Evolutionary conservation across 2,113 vertebrate genomes (phyloP).

Genomic region (Pteronura brasiliensis): DNA sequence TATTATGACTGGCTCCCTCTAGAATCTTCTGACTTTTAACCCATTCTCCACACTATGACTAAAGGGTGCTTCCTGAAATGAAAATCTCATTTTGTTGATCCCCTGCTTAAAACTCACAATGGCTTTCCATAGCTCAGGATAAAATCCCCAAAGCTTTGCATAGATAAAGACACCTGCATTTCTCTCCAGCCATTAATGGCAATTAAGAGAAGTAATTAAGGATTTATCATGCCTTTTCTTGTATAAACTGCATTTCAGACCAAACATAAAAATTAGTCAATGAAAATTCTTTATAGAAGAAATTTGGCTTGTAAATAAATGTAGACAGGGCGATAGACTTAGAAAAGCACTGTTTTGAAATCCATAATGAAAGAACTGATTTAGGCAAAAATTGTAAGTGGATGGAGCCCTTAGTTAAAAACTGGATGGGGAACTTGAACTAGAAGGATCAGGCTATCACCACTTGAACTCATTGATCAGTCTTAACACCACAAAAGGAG

Average conservation of each 20-base stretch:
- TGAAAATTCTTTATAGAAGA: background rate
- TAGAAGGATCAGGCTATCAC: background rate
- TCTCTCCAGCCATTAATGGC: background rate
- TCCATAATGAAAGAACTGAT: background rate
- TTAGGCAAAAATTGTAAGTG: background rate
- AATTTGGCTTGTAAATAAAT: background rate
- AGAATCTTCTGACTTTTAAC: slow-evolving; percentile 11
- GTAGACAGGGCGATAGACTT: background rate
- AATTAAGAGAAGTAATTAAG: slow-evolving; percentile 13
- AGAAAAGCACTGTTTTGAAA: slow-evolving; percentile 14
- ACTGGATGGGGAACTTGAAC: background rate
- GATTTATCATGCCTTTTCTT: slow-evolving; percentile 7
- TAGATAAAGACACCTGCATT: background rate
- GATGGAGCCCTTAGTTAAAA: slow-evolving; percentile 15
- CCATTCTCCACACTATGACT: background rate
- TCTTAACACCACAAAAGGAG: background rate
- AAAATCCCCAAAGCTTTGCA: background rate
- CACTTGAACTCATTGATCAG: background rate
- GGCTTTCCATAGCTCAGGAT: slow-evolving; percentile 12
- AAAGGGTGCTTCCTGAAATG: slow-evolving; percentile 11
- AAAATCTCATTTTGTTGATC: slow-evolving; percentile 15
- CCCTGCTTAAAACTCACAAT: slow-evolving; percentile 2
- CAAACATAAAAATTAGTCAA: background rate
- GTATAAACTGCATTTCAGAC: slow-evolving; percentile 29
- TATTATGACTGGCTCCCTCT: background rate